Conservation (phyloP, 2,888 invertebrate species). For the Drosophila limbata region DNA sequence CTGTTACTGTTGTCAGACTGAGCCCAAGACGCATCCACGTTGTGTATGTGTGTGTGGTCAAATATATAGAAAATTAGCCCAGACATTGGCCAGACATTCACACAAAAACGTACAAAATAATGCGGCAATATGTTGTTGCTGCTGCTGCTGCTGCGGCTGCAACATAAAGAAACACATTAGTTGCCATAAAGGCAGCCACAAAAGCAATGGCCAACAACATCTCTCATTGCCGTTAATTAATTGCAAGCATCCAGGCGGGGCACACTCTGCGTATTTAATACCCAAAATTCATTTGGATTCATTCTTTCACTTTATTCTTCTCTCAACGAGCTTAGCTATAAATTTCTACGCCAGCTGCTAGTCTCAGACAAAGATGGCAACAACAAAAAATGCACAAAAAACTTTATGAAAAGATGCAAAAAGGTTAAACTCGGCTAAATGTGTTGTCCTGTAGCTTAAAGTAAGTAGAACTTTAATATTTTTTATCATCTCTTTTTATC, state of each 20-base stretch:
- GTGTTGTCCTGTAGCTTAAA: slow-evolving; percentile 1
- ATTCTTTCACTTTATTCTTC: slow-evolving; percentile 46
- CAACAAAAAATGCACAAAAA: slow-evolving; percentile 1
- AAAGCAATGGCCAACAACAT: slow-evolving; percentile 57
- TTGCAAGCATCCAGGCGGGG: slow-evolving; percentile 69
- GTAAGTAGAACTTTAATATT: neutral
- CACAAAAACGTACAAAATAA: slow-evolving; percentile 56
- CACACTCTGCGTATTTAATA: slow-evolving; percentile 38
- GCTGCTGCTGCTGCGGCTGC: slow-evolving; percentile 38
- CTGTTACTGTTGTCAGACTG: slow-evolving; percentile 22
- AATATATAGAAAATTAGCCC: slow-evolving; percentile 81
- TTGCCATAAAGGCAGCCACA: slow-evolving; percentile 65
- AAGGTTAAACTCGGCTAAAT: slow-evolving; percentile 10
- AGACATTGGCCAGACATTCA: slow-evolving; percentile 59
- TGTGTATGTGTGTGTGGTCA: slow-evolving; percentile 67
- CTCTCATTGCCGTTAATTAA: slow-evolving; percentile 79
- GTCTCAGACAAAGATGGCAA: slow-evolving; percentile 2
- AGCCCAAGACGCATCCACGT: slow-evolving; percentile 40
- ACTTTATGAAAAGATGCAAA: slow-evolving; percentile 8
- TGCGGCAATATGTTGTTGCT: slow-evolving; percentile 53
- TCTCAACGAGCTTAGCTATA: slow-evolving; percentile 32
- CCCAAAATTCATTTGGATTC: slow-evolving; percentile 49
- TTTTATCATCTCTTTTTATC: neutral
- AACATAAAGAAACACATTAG: slow-evolving; percentile 76
- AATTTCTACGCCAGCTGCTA: slow-evolving; percentile 42